Evolutionary conservation across 2,888 invertebrate species (phyloP), one percentile per base, ranked within the genome.

Genomic region (Aporophyla lueneburgensis): DNA sequence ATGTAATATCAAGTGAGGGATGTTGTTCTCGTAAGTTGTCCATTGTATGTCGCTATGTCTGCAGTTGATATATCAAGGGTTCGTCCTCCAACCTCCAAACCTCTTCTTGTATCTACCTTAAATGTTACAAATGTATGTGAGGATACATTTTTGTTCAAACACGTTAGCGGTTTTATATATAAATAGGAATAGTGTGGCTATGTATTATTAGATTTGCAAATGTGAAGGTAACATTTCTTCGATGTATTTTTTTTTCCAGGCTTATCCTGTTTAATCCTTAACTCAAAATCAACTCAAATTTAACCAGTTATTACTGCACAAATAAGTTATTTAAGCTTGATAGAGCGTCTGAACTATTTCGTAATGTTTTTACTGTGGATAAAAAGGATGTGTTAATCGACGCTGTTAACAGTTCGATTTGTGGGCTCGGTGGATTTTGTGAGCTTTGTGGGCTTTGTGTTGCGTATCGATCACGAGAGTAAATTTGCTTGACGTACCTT

Each of bases 11-110:
- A 54, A 80, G 54, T 66, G 58, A 80, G 73, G 74, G 68, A 84
- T 75, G 53, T 71, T 72, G 74, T 77, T 61, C 59, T 78, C 69
- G 65, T 78, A 66, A 80, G 76, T 74, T 79, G 71, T 66, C 76
- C 68, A 73, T 83, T 83, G 82, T 84, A 59, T 70, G 80, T 70
- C 65, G 74, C 71, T 75, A 59, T 56, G 71, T 74, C 78, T 75
- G 72, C 73, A 72, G 61, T 56, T 80, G 80, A 80, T 77, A 76
- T 86, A 86, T 86, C 59, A 80, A 77, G 78, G 67, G 61, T 56
- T 46, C 70, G 56, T 65, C 72, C 72, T 69, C 62, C 49, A 65
- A 65, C 51, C 58, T 65, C 43, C 19, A 14, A 77, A 51, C n/a
- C 49, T 14, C 12, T 19, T 51, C 21, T n/a, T 21, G 61, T 51